phyloP scores from a whole-genome alignment of 2,888 invertebrate species.

The Drosophila borealis region DNA sequence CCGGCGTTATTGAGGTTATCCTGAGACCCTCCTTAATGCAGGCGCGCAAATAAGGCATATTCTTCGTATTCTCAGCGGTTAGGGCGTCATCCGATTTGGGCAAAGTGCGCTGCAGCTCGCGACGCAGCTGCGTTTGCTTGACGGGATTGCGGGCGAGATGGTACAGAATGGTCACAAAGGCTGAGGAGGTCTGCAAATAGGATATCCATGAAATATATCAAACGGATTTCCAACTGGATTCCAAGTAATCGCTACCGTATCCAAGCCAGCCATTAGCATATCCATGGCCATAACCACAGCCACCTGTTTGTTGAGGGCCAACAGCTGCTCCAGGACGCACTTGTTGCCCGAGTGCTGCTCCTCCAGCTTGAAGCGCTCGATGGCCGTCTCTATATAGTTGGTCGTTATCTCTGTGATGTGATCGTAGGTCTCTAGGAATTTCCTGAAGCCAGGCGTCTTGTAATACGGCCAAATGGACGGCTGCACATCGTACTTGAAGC shows the following conservation, averaged over 20 bases:
- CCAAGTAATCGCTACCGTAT: conserved; percentile 86
- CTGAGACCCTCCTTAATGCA: conserved; percentile 91
- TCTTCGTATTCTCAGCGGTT: conserved; percentile 85
- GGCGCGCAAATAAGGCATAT: conserved; percentile 88
- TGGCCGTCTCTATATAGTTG: conserved; percentile 83
- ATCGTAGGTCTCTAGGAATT: conserved; percentile 77
- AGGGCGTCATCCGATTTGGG: conserved; percentile 83
- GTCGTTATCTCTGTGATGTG: conserved; percentile 76
- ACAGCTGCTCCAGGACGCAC: conserved; percentile 88
- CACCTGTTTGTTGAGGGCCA: conserved; percentile 87
- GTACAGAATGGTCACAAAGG: conserved; percentile 72
- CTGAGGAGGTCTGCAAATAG: conserved; percentile 81
- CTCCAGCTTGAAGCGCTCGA: conserved; percentile 61
- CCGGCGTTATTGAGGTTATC: conserved; percentile 87
- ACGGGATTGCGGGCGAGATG: conserved; percentile 87
- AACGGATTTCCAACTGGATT: background rate
- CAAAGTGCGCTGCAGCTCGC: conserved; percentile 86
- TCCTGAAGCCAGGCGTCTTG: conserved; percentile 75
- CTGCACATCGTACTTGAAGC: conserved; percentile 78
- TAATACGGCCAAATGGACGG: conserved; percentile 82
- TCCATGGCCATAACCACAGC: conserved; percentile 90
- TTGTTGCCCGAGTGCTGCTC: conserved; percentile 23
- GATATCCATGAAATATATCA: background rate
- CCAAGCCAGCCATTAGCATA: conserved; percentile 90
- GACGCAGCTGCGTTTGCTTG: conserved; percentile 88